A percentile compares a stretch with the other conserved stretches of the same genome.
phyloP scores from a whole-genome alignment of 2,888 invertebrate genomes.

The Micropterix aruncella region DNA sequence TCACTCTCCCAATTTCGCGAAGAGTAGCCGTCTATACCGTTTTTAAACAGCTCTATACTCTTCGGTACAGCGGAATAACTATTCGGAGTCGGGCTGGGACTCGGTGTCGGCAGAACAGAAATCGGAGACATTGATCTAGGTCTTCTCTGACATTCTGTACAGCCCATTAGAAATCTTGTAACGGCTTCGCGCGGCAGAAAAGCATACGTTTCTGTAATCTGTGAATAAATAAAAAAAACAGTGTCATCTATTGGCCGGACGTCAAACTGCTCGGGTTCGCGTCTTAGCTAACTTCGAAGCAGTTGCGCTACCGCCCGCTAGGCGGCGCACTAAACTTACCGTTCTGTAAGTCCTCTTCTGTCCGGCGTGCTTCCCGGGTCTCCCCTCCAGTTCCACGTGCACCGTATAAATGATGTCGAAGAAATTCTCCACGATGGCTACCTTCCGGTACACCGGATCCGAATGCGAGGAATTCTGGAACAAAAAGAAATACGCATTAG shows the following conservation, averaged over 20 bases:
- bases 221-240: conserved; percentile 26
- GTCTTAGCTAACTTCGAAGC: too few species aligned
- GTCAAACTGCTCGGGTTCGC: too few species aligned
- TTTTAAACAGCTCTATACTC: conserved; percentile 29
- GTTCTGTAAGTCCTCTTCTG: conserved; percentile 94
- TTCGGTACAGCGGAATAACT: conserved; percentile 18
- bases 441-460: conserved; percentile 73
- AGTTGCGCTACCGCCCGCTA: too few species aligned
- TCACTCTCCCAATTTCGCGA: conserved; percentile 38
- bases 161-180: conserved; percentile 88
- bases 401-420: conserved; percentile 94
- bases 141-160: conserved; percentile 81
- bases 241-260: conserved; percentile 11
- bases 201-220: conserved; percentile 95
- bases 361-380: conserved; percentile 91
- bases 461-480: conserved; percentile 56
- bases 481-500: conserved; percentile 21
- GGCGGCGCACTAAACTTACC: too few species aligned
- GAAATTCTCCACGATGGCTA: conserved; percentile 95
- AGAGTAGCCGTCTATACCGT: conserved; percentile 26
- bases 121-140: conserved; percentile 51
- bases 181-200: conserved; percentile 93
- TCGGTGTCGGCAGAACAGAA: conserved; percentile 33
- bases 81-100: conserved; percentile 30
- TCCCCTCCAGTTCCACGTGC: conserved; percentile 86